phyloP scores from a whole-genome alignment of 92 coral and sea anemone species.

The Pocillopora grandis region DNA sequence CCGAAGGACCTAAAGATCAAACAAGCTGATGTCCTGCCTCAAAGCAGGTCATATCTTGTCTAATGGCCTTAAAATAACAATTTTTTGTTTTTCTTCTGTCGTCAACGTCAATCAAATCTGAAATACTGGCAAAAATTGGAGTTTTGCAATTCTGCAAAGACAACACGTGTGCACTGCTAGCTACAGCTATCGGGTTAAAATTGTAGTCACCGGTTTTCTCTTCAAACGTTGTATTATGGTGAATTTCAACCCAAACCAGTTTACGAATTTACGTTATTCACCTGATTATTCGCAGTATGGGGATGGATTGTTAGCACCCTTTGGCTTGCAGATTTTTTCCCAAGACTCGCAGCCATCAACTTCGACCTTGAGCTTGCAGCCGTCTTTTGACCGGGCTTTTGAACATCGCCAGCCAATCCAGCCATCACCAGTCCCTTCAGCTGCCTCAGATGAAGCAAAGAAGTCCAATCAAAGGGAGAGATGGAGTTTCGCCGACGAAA shows the following conservation, averaged over 20 bases:
- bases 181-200: too few species aligned
- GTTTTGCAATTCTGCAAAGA: too few species aligned
- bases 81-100: too few species aligned
- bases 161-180: too few species aligned
- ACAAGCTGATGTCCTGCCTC: too few species aligned
- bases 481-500: neutral
- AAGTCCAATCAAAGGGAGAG: constrained; percentile 36
- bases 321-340: constrained; percentile 23
- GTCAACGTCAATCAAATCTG: too few species aligned
- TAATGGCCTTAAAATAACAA: too few species aligned
- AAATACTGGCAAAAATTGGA: too few species aligned
- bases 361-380: too few species aligned
- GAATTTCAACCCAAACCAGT: constrained; percentile 19
- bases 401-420: constrained; percentile 35
- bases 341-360: constrained; percentile 1
- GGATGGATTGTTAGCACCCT: constrained; percentile 29
- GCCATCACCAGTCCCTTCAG: constrained; percentile 31
- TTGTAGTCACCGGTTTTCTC: too few species aligned
- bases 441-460: constrained; percentile 30
- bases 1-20: too few species aligned
- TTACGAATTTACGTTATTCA: constrained; percentile 17
- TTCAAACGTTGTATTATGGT: neutral
- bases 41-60: too few species aligned
- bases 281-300: constrained; percentile 36
- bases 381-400: constrained; percentile 23